A percentile compares a stretch with the other conserved stretches of the same genome.
phyloP scores from a whole-genome alignment of 92 coral and sea anemone species.

The Palythoa caribaeorum region DNA sequence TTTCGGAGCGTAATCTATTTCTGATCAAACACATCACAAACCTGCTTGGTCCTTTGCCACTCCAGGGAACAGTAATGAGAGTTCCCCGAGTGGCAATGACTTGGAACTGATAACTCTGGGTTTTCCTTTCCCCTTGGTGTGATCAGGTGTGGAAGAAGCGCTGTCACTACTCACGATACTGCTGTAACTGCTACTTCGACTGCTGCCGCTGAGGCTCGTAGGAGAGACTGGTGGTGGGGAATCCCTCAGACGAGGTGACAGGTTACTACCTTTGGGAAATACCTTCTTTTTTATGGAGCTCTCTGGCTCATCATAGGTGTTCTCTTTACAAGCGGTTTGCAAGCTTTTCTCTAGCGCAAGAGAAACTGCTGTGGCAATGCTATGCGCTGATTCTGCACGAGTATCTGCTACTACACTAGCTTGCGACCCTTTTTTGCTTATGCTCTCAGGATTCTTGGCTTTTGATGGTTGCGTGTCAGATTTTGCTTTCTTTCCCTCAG shows the following conservation, averaged over 20 bases:
- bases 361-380: slow-evolving; percentile 92
- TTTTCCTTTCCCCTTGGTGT: slow-evolving; percentile 71
- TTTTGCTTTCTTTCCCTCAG: slow-evolving; percentile 51
- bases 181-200: slow-evolving; percentile 98
- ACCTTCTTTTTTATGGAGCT: slow-evolving; percentile 67
- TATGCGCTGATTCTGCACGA: slow-evolving; percentile 56
- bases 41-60: slow-evolving; percentile 41
- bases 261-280: slow-evolving; percentile 67
- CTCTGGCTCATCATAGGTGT: slow-evolving; percentile 77
- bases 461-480: slow-evolving; percentile 47
- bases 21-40: background rate
- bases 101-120: slow-evolving; percentile 75
- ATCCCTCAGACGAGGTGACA: slow-evolving; percentile 79
- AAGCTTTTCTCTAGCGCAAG: slow-evolving; percentile 88
- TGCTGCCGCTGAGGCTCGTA: slow-evolving; percentile 87
- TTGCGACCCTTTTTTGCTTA: slow-evolving; percentile 17
- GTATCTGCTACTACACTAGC: slow-evolving; percentile 27
- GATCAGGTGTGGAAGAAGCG: slow-evolving; percentile 74
- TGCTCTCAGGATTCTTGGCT: slow-evolving; percentile 43
- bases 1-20: background rate
- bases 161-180: slow-evolving; percentile 97
- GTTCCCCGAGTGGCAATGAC: slow-evolving; percentile 75
- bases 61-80: slow-evolving; percentile 50
- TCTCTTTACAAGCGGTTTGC: slow-evolving; percentile 82
- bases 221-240: slow-evolving; percentile 87